Conservation (phyloP, 2,797 vertebrate genomes). For the Phataginus tetradactyla region DNA sequence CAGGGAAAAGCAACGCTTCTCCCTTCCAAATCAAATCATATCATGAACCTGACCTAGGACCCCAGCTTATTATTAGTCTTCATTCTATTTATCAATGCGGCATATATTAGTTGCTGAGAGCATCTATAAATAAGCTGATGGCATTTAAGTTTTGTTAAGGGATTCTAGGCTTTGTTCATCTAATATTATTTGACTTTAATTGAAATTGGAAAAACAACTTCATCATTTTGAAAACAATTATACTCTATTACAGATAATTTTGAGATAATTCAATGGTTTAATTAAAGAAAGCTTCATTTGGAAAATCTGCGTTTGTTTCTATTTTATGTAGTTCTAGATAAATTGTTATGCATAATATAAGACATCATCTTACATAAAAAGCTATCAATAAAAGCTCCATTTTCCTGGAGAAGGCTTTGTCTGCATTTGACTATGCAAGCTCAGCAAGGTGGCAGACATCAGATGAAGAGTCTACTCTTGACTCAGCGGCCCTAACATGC, state of each 20-base stretch:
- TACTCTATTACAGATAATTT: slow-evolving; percentile 1
- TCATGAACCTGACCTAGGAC: background rate
- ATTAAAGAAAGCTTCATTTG: slow-evolving; percentile 59
- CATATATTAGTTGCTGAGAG: background rate
- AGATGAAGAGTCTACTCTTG: background rate
- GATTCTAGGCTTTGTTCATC: background rate
- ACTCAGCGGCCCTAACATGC: background rate
- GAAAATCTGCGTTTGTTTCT: slow-evolving; percentile 61
- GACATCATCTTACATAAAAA: background rate
- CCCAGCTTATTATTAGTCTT: background rate
- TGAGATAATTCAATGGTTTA: slow-evolving; percentile 42
- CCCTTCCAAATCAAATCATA: background rate
- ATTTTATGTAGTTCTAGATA: slow-evolving; percentile 27
- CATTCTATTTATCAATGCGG: background rate
- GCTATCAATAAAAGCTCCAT: background rate
- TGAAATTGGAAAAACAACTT: slow-evolving; percentile 52
- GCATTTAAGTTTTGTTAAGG: background rate
- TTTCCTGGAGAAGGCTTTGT: slow-evolving; percentile 19
- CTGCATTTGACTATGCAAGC: background rate
- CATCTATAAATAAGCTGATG: background rate
- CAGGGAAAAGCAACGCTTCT: background rate
- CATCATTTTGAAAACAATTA: slow-evolving; percentile 43
- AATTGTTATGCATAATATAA: background rate
- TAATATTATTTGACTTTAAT: slow-evolving; percentile 15
- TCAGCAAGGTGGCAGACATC: background rate